Percentiles rank a stretch among this genome's conserved stretches.
Evolutionary conservation across 1,140 invertebrate species (phyloP).

Genomic region (Eulimnadia texana): DNA sequence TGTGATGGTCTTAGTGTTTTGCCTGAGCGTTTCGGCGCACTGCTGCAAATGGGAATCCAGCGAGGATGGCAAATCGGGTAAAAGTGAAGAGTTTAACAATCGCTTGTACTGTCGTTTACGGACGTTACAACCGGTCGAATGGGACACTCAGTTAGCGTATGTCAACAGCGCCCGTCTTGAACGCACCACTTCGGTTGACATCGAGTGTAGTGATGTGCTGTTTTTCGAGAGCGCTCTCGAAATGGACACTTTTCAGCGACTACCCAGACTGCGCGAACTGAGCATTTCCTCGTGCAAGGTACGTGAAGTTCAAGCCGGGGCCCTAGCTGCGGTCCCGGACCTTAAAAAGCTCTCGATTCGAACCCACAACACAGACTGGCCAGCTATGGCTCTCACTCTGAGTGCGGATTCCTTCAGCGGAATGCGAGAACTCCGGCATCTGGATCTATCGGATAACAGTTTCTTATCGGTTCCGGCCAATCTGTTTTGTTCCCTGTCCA

Average conservation of each 20-base stretch:
- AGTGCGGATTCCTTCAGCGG: slow-evolving; percentile 50
- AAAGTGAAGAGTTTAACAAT: not conserved
- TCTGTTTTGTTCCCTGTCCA: slow-evolving; percentile 55
- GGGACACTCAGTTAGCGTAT: slow-evolving; percentile 1
- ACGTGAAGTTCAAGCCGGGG: slow-evolving; percentile 48
- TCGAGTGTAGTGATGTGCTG: slow-evolving; percentile 62
- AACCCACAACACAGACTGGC: slow-evolving; percentile 66
- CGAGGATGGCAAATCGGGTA: not conserved
- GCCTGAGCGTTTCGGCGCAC: not conserved
- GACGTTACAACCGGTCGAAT: slow-evolving; percentile 16
- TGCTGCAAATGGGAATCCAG: not conserved
- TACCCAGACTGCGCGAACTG: slow-evolving; percentile 49
- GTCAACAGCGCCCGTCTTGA: slow-evolving; percentile 9
- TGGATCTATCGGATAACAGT: slow-evolving; percentile 65
- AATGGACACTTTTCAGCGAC: slow-evolving; percentile 27
- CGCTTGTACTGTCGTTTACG: slow-evolving; percentile 4
- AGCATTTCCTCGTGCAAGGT: slow-evolving; percentile 64
- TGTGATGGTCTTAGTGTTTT: not conserved
- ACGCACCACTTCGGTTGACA: slow-evolving; percentile 42
- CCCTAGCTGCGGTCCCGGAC: slow-evolving; percentile 47
- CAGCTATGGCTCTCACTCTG: slow-evolving; percentile 57
- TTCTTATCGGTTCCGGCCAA: slow-evolving; percentile 57
- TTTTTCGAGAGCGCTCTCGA: slow-evolving; percentile 61
- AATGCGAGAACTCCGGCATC: slow-evolving; percentile 45
- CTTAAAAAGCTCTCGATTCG: slow-evolving; percentile 49